Percentiles rank a stretch among this genome's conserved stretches.
Evolutionary conservation across 2,888 invertebrate species (phyloP).

Genomic region (Parnassius orleans): DNA sequence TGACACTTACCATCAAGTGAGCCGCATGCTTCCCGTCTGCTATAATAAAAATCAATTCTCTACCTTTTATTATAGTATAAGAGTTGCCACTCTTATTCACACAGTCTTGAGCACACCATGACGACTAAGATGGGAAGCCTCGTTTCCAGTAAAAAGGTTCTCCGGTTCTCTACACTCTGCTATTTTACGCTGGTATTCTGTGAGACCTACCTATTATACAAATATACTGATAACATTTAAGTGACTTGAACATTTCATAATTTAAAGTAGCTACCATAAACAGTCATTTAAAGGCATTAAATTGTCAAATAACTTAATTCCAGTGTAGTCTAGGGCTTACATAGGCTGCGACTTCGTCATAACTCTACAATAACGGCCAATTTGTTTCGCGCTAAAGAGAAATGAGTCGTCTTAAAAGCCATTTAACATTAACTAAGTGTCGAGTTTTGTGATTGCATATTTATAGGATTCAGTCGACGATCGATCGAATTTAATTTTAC

Average conservation of each 20-base stretch:
- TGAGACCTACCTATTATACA: too few relatives aligned
- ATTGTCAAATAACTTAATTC: slow-evolving; percentile 7
- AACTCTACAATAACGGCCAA: slow-evolving; percentile 15
- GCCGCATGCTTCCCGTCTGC: too few relatives aligned
- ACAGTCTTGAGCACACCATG: too few relatives aligned
- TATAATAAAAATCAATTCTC: too few relatives aligned
- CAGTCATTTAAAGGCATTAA: slow-evolving; percentile 9
- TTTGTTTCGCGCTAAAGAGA: slow-evolving; percentile 11
- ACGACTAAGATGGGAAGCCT: too few relatives aligned
- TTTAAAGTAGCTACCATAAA: background rate
- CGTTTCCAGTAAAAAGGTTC: too few relatives aligned
- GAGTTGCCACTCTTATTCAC: too few relatives aligned
- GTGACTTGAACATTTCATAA: background rate
- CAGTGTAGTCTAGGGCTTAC: background rate
- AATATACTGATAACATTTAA: too few relatives aligned
- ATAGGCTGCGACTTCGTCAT: slow-evolving; percentile 1
- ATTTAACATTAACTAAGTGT: background rate
- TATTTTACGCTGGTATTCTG: too few relatives aligned
- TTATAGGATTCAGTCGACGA: slow-evolving; percentile 1
- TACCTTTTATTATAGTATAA: too few relatives aligned
- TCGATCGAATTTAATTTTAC: background rate
- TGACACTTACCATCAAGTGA: too few relatives aligned
- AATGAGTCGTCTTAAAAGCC: background rate
- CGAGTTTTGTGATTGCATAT: slow-evolving; percentile 11
- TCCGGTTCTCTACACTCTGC: too few relatives aligned